Conservation (phyloP, 2,113 vertebrate species). For the Oreochromis spilurus region DNA sequence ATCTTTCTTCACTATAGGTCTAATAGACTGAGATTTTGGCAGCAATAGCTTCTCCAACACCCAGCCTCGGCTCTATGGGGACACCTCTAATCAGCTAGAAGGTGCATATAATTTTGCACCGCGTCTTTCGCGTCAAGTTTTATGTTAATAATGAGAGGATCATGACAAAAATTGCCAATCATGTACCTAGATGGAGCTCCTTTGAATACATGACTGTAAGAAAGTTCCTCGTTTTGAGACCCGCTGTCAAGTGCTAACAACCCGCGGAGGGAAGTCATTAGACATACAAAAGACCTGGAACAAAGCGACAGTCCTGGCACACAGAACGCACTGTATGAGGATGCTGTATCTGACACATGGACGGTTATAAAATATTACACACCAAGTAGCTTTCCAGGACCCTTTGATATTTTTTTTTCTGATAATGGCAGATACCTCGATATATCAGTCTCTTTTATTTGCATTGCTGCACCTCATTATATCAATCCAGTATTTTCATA, state of each 20-base stretch:
- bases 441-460: slow-evolving; percentile 74
- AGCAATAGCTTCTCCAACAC: slow-evolving; percentile 48
- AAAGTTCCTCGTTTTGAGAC: slow-evolving; percentile 97
- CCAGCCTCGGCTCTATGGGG: slow-evolving; percentile 77
- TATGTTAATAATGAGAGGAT: slow-evolving; percentile 99
- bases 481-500: slow-evolving; percentile 94
- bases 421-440: slow-evolving; percentile 70
- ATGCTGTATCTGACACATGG: slow-evolving; percentile 84
- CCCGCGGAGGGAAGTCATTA: slow-evolving; percentile 99
- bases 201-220: slow-evolving; percentile 95
- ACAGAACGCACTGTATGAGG: slow-evolving; percentile 88
- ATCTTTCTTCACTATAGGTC: slow-evolving; percentile 54
- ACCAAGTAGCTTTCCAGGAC: slow-evolving; percentile 55
- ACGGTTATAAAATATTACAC: slow-evolving; percentile 62
- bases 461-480: slow-evolving; percentile 86
- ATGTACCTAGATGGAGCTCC: slow-evolving; percentile 99
- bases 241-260: slow-evolving; percentile 99
- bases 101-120: slow-evolving; percentile 84
- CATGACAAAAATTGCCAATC: slow-evolving; percentile 99
- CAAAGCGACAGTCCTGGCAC: slow-evolving; percentile 95
- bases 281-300: slow-evolving; percentile 97
- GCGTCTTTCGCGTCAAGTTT: slow-evolving; percentile 95
- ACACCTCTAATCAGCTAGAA: slow-evolving; percentile 87
- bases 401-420: slow-evolving; percentile 37
- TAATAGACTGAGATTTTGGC: slow-evolving; percentile 62